phyloP scores from a whole-genome alignment of 1,140 invertebrate species.

The Drosophila sechellia region DNA sequence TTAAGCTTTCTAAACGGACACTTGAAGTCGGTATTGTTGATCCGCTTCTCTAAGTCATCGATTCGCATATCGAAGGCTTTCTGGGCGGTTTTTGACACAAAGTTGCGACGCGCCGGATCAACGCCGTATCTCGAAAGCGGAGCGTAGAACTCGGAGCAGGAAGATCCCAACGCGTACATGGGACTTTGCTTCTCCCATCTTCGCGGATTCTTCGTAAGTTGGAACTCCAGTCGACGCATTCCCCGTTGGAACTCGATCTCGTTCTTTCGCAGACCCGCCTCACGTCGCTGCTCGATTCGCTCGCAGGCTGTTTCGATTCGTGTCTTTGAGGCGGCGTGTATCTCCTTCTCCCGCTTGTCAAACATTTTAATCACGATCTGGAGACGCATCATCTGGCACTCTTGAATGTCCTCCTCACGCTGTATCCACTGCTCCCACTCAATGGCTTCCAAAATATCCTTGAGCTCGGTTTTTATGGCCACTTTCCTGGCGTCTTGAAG shows the following conservation, averaged over 20 bases:
- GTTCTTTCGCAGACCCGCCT: conserved; percentile 82
- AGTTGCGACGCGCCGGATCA: conserved; percentile 85
- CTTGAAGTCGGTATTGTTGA: conserved; percentile 44
- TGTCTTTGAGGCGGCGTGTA: conserved; percentile 77
- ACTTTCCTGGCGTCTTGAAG: conserved; percentile 33
- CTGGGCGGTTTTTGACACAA: conserved; percentile 36
- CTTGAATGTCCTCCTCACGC: conserved; percentile 86
- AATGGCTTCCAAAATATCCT: conserved; percentile 70
- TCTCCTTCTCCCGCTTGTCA: conserved; percentile 75
- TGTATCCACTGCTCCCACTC: conserved; percentile 83
- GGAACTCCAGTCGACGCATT: conserved; percentile 57
- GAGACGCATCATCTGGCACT: conserved; percentile 86
- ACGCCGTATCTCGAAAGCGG: conserved; percentile 85
- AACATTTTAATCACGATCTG: conserved; percentile 85
- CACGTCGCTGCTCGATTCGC: conserved; percentile 77
- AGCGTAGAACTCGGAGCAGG: conserved; percentile 86
- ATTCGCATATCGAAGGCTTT: conserved; percentile 76
- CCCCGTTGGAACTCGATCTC: conserved; percentile 80
- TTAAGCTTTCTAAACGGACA: conserved; percentile 76
- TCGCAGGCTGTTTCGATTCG: conserved; percentile 84
- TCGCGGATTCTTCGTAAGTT: conserved; percentile 40
- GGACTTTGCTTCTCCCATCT: conserved; percentile 81
- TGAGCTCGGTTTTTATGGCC: conserved; percentile 31
- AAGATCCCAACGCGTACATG: conserved; percentile 84
- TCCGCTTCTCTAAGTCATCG: conserved; percentile 69